Percentiles rank a stretch among this genome's conserved stretches.
Evolutionary conservation across 2,888 invertebrate genomes (phyloP).

Genomic region (Drosophila borborema): DNA sequence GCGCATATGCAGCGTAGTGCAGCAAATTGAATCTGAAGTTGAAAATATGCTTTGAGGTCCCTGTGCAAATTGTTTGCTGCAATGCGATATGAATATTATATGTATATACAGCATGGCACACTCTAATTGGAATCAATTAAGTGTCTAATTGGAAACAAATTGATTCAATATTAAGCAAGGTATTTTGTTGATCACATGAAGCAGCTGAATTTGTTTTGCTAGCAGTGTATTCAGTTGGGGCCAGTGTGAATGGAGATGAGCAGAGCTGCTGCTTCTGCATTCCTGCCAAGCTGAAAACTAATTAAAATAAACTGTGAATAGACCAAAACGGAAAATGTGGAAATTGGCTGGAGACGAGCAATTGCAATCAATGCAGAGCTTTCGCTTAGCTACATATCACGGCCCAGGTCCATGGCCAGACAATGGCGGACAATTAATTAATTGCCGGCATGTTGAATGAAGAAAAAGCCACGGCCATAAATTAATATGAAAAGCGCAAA

Average conservation of each 20-base stretch:
- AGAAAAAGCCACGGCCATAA: slow-evolving; percentile 20
- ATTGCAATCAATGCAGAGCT: slow-evolving; percentile 9
- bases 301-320: slow-evolving; percentile 7
- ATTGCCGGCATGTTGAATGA: slow-evolving; percentile 24
- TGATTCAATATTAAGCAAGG: background rate
- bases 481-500: slow-evolving; percentile 33
- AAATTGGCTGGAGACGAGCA: background rate
- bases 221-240: background rate
- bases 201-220: background rate
- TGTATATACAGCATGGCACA: background rate
- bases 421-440: slow-evolving; percentile 43
- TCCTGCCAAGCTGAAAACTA: slow-evolving; percentile 1
- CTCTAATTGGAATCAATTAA: slow-evolving; percentile 1
- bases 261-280: background rate
- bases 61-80: background rate
- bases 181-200: background rate
- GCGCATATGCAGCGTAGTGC: slow-evolving; percentile 10
- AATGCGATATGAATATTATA: background rate
- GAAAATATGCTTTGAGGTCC: background rate
- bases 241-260: background rate
- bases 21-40: background rate
- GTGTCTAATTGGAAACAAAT: background rate
- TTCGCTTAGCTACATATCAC: slow-evolving; percentile 1
- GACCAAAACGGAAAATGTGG: background rate
- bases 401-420: background rate